Evolutionary conservation across 2,113 vertebrate species (phyloP), one percentile per base, ranked within the genome.

Genomic region (Ictidomys tridecemlineatus): DNA sequence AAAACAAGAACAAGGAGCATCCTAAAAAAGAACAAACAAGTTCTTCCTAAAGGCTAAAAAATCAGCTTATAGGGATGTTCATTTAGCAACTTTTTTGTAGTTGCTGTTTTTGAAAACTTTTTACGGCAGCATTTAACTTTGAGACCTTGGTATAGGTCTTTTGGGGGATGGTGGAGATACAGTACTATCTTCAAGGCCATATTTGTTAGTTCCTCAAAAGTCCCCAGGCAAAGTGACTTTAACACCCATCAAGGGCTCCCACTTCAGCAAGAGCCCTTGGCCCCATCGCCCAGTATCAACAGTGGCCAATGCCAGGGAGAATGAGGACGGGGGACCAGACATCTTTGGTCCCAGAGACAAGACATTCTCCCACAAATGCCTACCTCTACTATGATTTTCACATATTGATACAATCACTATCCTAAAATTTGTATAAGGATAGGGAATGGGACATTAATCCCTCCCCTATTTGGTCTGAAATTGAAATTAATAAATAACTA

Each of bases 21-120:
- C 13, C 56, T 78, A 76, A 85, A 87, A 65, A 12, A 65, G 48
- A 93, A 95, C 12, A 95, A 92, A 73, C 26, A 84, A 90, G 5
- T 53, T 22, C 53, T 94, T 76, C 48, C 37, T 34, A 5, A 24
- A 70, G 84, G 80, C 69, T 80, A 96, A 91, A 78, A 92, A 91
- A 42, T 30, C 20, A 78, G 67, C 51, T 80, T 13, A 56, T 22
- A 18, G 39, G 22, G 24, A 12, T 45, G 10, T 28, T 86, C 45
- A 4, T 34, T 32, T 17, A 30, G 26, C 34, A 72, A 42, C 3
- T 42, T 92, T 65, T 65, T n/a, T 32, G 13, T 48, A 65, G 53
- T 34, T 16, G 28, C n/a, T 85, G 30, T 72, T 30, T 74, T 83
- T 53, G 56, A 32, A 67, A 92, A 94, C 20, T 14, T 26, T 48